phyloP scores from a whole-genome alignment of 2,113 vertebrate genomes.

The Aspidoscelis tigris region DNA sequence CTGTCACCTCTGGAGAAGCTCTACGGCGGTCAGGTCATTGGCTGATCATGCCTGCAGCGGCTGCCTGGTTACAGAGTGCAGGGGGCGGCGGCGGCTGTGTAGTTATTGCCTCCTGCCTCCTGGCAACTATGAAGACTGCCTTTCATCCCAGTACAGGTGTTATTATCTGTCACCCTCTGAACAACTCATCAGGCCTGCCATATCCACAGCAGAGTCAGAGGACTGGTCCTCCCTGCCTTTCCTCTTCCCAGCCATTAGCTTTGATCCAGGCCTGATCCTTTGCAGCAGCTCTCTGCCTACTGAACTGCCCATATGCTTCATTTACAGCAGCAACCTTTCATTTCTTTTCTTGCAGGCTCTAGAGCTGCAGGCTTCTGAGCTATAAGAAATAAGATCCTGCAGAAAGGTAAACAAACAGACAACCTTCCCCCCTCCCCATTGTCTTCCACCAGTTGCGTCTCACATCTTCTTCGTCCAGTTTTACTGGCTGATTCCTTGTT shows the following conservation, averaged over 20 bases:
- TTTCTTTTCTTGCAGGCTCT: neutral
- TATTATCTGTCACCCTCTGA: slow-evolving; percentile 9
- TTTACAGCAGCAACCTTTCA: neutral
- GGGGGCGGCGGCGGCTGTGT: neutral
- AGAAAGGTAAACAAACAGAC: no score
- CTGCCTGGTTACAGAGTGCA: neutral
- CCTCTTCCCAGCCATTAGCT: neutral
- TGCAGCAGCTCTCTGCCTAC: neutral
- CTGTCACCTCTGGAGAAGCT: slow-evolving; percentile 12
- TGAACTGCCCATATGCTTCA: neutral
- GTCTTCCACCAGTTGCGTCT: neutral
- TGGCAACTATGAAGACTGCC: neutral
- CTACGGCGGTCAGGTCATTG: slow-evolving; percentile 23
- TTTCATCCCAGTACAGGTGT: neutral
- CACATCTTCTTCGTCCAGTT: no score
- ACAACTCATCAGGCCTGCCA: neutral
- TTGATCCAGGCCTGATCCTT: neutral
- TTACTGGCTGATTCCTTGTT: no score
- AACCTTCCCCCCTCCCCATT: neutral
- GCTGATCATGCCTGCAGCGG: neutral
- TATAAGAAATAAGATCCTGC: neutral
- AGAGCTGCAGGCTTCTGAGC: neutral
- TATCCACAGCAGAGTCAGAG: neutral
- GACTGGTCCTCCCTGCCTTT: no score
- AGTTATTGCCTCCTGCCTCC: neutral